Percentiles rank a stretch among this genome's conserved stretches.
These are phyloP conservation scores for Nyctibius grandis DNA, from an alignment of 2,797 vertebrate genomes.

Conservation along the genomic window DNA sequence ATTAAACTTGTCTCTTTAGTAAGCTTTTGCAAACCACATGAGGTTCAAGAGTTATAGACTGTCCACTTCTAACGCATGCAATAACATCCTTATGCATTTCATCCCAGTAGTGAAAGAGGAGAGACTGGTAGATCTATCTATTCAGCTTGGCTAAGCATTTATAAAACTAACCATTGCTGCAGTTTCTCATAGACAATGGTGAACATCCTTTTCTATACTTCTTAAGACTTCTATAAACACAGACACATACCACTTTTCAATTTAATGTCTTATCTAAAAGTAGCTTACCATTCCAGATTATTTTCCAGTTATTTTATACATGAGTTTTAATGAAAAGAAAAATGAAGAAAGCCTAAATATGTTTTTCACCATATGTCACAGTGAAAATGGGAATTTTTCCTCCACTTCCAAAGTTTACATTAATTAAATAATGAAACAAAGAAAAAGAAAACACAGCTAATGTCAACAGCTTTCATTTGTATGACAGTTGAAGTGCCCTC, in stretches of 20 bases:
- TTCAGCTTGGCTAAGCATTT: accelerated
- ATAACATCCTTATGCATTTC: neutral
- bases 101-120: neutral
- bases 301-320: neutral
- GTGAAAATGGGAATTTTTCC: neutral
- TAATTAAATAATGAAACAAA: neutral
- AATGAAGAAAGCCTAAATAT: neutral
- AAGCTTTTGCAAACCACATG: neutral
- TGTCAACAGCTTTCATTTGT: neutral
- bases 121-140: neutral
- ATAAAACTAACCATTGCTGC: neutral
- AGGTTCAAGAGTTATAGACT: neutral
- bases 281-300: neutral
- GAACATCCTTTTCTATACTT: neutral
- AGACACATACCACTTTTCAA: neutral
- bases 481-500: neutral
- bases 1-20: neutral
- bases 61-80: neutral
- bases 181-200: neutral
- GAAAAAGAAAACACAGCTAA: neutral
- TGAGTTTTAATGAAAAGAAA: neutral
- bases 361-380: neutral
- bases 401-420: neutral
- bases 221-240: neutral
- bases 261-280: neutral